Base-by-base conservation (phyloP, 53 echinoderm and acorn worm species). In the Paracentrotus lividus region DNA sequence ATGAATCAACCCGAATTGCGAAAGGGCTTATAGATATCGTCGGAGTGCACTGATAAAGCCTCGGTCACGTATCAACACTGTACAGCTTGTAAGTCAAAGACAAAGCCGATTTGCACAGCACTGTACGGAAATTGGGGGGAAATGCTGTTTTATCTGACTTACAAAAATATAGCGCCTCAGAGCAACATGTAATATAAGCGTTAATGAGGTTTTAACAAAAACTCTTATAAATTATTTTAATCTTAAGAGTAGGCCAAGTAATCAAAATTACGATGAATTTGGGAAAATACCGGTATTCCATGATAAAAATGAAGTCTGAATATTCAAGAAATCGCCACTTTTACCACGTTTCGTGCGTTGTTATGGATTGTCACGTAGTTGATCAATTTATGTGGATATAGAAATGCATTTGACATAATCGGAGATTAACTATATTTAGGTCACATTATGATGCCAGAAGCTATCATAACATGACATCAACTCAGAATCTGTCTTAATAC, bases 371-470 rank as follows among this genome's bases (percentile, higher is more conserved):
- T 76, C 76, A 76, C 76, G 76, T 18, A 76, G 12, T 40, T 21
- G 76, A 6, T 76, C 76, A 38, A 76, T 42, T 76, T 76, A 76
- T 76, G 38, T 42, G 40, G 23, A 76, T 21, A 75, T 75, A 38
- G 75, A 21, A 76, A 76, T 42, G 38, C 38, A 42, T 26, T 76
- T 10, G 64, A 29, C 31, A 16, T 14, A 40, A 75, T 18, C 18
- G 76, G 20, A 20, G 38, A 34, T 12, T 3, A 42, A 3, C 23
- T n/a, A n/a, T n/a, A n/a, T 38, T 42, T 38, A 42, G 8, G 76
- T 42, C 42, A 20, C 76, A 42, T 76, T 21, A 76, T 20, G 7
- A 32, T 3, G 76, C 76, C 10, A 42, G 42, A 42, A 40, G 42
- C 31, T 8, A 29, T 29, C 31, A 27, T 10, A 64, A 15, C 38